Base-by-base conservation (phyloP, 2,888 invertebrate species). In the Aleiodes leptofemur region DNA sequence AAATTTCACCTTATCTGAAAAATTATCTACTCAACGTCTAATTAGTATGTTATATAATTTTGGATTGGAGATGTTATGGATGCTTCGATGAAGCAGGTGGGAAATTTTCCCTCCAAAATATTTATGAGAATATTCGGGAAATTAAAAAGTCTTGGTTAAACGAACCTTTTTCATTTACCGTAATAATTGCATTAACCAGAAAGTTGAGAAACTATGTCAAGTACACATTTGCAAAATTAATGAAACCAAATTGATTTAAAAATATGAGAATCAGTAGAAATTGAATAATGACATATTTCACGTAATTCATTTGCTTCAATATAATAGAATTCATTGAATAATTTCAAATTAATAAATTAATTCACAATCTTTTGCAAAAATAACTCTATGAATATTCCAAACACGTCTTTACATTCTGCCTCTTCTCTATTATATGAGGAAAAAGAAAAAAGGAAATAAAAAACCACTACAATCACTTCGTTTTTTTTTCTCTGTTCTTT, bases 331-430 rank as follows among this genome's bases (percentile, higher is more conserved):
- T 16, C 43, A n/a, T 38, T 23, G 43, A 43, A 64, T 16, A 48
- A 48, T 48, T 16, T 43, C 2, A 64, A 64, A 48, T 16, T 43
- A 64, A 43, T 64, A 29, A 16, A 43, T 43, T 43, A 16, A 64
- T 29, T 11, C 4, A 64, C 48, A 16, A 14, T 29, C 14, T 48
- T 48, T 23, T 8, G 13, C 16, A 23, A n/a, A n/a, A 14, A 13
- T 43, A 16, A 48, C 23, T n/a, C 16, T 16, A 64, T 64, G 64
- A 64, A 64, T 64, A 64, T 64, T 59, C 59, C 34, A 34, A 59
- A 13, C 59, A 59, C 59, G 59, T 59, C 59, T n/a, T 38, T 34
- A 38, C 59, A 34, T 59, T 59, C 59, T 34, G 9, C 59, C 38
- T 14, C 59, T 13, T 34, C 34, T 34, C 59, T 59, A 59, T 59